Evolutionary conservation across 2,888 invertebrate genomes (phyloP).

Genomic region (Leistus spinibarbis): DNA sequence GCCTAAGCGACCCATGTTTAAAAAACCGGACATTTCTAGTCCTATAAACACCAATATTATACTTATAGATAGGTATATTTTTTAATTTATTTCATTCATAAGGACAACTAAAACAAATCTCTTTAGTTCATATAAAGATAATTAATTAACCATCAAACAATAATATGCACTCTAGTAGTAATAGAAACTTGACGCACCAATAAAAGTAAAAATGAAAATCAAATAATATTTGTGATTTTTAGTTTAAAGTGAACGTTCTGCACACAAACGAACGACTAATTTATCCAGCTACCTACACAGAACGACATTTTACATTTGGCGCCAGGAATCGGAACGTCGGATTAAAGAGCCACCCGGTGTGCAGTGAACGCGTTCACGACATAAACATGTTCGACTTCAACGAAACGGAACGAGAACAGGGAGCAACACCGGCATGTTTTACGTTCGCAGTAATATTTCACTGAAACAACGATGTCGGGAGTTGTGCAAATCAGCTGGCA

Average conservation of each 20-base stretch:
- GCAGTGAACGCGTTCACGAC: neutral
- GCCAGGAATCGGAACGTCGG: neutral
- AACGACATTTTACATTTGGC: neutral
- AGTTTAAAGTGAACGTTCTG: neutral
- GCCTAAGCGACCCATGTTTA: too few species aligned
- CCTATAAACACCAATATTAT: too few species aligned
- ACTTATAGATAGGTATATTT: too few species aligned
- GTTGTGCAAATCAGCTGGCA: constrained; percentile 6
- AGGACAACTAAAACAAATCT: too few species aligned
- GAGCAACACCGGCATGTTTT: constrained; percentile 4
- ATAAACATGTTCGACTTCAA: constrained; percentile 13
- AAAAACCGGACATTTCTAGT: too few species aligned
- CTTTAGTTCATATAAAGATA: too few species aligned
- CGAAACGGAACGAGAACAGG: neutral
- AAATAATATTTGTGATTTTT: neutral
- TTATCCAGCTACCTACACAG: neutral
- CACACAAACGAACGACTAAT: neutral
- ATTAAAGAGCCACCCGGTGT: constrained; percentile 1
- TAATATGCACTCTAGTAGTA: constrained; percentile 5
- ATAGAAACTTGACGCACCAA: neutral
- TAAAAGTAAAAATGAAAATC: neutral
- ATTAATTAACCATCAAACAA: neutral
- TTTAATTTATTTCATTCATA: too few species aligned
- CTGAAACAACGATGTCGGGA: constrained; percentile 8
- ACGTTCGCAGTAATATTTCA: constrained; percentile 10